phyloP scores from a whole-genome alignment of 2,888 invertebrate genomes.

The Drosophila setosimentum region DNA sequence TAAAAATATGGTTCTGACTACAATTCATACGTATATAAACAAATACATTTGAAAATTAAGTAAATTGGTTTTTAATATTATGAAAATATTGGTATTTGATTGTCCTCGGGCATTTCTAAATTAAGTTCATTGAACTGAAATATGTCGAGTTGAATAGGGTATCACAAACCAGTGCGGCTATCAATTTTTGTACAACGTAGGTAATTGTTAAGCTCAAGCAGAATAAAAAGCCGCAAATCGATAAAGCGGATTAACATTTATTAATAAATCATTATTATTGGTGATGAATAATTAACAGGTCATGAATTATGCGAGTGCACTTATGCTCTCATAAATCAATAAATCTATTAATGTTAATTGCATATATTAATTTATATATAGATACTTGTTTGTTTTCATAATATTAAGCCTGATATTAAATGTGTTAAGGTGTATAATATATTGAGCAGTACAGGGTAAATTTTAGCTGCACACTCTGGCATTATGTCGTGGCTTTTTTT shows the following conservation, averaged over 20 bases:
- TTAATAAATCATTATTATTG: background rate
- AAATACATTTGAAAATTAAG: no score
- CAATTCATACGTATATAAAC: background rate
- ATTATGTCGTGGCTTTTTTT: background rate
- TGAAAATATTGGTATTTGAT: no score
- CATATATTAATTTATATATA: background rate
- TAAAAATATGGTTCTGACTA: background rate
- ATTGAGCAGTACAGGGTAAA: constrained; percentile 18
- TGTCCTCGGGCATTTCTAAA: background rate
- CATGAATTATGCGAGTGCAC: background rate
- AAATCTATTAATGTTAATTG: background rate
- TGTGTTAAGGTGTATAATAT: background rate
- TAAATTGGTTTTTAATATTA: background rate
- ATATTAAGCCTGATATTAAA: background rate
- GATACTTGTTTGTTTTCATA: background rate
- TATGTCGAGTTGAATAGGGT: background rate
- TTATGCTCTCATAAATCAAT: background rate
- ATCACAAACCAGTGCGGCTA: no score
- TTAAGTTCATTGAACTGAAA: background rate
- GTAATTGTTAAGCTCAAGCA: background rate
- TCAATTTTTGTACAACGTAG: background rate
- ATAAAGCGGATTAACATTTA: constrained; percentile 1
- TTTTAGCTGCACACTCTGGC: background rate
- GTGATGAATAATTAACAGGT: background rate
- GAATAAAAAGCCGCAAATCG: background rate